Evolutionary conservation across 1,140 invertebrate species (phyloP).

Genomic region (Mycetomoellerius zeteki): DNA sequence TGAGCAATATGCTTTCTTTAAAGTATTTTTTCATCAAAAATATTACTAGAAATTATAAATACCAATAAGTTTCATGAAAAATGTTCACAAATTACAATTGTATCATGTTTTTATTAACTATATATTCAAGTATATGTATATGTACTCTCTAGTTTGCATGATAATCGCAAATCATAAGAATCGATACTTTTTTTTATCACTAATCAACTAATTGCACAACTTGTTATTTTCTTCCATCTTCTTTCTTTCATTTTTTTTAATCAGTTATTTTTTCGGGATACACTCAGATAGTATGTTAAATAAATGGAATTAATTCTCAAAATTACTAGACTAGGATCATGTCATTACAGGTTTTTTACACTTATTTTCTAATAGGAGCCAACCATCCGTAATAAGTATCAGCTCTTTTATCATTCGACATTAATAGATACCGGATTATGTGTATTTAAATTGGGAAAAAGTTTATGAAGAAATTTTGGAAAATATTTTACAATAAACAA

Average conservation of each 20-base stretch:
- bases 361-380: background rate
- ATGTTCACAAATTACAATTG: background rate
- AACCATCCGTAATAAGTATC: slow-evolving; percentile 34
- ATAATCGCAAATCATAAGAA: slow-evolving; percentile 41
- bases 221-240: slow-evolving; percentile 12
- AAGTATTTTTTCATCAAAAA: background rate
- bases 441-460: slow-evolving; percentile 6
- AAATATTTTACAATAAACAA: background rate
- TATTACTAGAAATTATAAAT: background rate
- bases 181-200: slow-evolving; percentile 43
- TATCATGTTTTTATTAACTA: background rate
- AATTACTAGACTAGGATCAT: slow-evolving; percentile 54
- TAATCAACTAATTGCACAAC: slow-evolving; percentile 3
- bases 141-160: background rate
- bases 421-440: slow-evolving; percentile 44
- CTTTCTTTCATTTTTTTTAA: background rate
- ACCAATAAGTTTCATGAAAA: background rate
- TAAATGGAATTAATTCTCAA: slow-evolving; percentile 62
- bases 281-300: slow-evolving; percentile 26
- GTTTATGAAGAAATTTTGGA: background rate
- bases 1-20: slow-evolving; percentile 10
- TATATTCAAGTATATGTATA: background rate
- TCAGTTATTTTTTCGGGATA: background rate
- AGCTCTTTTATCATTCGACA: slow-evolving; percentile 10
- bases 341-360: slow-evolving; percentile 65